Conservation (phyloP, 2,888 invertebrate species). For the Limnephilus rhombicus region DNA sequence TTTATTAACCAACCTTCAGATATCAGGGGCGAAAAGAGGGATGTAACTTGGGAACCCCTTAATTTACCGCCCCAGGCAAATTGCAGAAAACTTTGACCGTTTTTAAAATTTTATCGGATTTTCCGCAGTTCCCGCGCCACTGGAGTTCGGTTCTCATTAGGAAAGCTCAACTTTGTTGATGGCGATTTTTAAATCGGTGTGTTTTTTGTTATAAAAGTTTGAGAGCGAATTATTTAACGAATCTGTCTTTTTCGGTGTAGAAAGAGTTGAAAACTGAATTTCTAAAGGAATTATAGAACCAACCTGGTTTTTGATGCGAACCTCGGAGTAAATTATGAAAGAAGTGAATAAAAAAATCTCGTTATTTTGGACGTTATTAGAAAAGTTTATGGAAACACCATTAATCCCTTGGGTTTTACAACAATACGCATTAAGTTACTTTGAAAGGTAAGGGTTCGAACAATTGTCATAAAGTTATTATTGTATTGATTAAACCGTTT, state of each 20-base stretch:
- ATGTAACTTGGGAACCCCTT: neutral
- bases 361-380: neutral
- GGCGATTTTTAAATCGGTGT: neutral
- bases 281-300: neutral
- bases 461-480: neutral
- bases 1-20: constrained; percentile 33
- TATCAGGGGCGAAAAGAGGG: neutral
- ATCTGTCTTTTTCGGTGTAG: neutral
- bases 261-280: neutral
- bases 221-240: neutral
- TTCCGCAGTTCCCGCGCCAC: neutral
- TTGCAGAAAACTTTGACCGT: constrained; percentile 51
- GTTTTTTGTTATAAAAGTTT: constrained; percentile 6
- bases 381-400: neutral
- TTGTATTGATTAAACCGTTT: no score
- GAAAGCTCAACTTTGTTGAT: neutral
- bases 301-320: neutral
- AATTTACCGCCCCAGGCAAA: constrained; percentile 50
- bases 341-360: neutral
- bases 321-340: neutral
- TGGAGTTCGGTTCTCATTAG: neutral
- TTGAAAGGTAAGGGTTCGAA: neutral
- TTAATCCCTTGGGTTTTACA: neutral
- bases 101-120: constrained; percentile 60
- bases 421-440: neutral